A percentile compares a stretch with the other conserved stretches of the same genome.
phyloP scores from a whole-genome alignment of 1,140 invertebrate species.

The Meloidogyne floridensis region DNA sequence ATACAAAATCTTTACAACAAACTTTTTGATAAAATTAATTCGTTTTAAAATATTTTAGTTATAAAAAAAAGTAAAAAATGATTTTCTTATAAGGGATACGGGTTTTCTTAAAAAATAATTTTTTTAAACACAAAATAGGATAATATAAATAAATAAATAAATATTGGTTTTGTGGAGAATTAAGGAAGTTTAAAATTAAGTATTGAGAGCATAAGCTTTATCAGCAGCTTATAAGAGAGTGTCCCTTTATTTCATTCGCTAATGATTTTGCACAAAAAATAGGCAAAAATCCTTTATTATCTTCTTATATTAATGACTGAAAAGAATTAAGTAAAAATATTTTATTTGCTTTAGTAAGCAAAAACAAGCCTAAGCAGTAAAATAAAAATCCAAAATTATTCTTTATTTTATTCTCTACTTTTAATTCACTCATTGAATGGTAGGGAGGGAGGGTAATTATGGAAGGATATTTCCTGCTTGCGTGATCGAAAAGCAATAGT shows the following conservation, averaged over 20 bases:
- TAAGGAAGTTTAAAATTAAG: too few relatives aligned
- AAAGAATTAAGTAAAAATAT: background rate
- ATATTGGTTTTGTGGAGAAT: too few relatives aligned
- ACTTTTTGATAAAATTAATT: background rate
- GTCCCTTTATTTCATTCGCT: too few relatives aligned
- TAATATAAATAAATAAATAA: too few relatives aligned
- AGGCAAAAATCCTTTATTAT: background rate
- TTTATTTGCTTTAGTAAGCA: background rate
- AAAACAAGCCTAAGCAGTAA: background rate
- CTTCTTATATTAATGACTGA: background rate
- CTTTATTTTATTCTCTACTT: background rate
- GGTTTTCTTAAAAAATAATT: too few relatives aligned
- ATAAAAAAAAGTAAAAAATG: too few relatives aligned
- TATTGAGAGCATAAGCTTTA: too few relatives aligned
- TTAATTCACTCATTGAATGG: background rate
- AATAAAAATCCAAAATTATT: background rate
- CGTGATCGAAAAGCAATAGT: background rate
- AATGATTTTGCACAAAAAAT: too few relatives aligned
- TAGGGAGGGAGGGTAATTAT: background rate
- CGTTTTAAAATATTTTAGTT: too few relatives aligned
- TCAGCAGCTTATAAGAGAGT: too few relatives aligned
- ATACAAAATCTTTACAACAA: background rate
- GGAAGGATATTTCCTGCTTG: background rate
- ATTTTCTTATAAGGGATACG: too few relatives aligned
- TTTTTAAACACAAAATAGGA: too few relatives aligned